These are phyloP conservation scores for Corythornis leucogaster DNA, from an alignment of 2,797 vertebrate species.

Conservation along the genomic window DNA sequence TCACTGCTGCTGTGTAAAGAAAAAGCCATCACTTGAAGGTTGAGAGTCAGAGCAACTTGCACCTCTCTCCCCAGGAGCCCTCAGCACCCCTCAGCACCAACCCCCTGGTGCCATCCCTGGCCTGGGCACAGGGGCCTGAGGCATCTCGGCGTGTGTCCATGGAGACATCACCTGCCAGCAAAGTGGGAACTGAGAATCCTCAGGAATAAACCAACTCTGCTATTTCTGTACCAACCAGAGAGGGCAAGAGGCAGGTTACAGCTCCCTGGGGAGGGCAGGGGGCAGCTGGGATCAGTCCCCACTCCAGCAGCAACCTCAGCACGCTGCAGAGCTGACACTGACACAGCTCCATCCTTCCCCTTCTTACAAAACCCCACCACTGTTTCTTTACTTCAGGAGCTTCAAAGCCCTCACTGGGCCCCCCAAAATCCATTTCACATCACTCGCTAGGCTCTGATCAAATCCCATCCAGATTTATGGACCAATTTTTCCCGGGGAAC, in stretches of 20 bases:
- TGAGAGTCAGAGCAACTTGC: accelerated
- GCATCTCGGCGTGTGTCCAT: not conserved
- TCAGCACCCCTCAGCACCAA: not conserved
- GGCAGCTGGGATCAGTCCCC: not conserved
- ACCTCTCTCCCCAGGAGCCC: not conserved
- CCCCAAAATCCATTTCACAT: not conserved
- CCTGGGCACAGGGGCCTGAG: not conserved
- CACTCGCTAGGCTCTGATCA: not conserved
- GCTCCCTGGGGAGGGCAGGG: not conserved
- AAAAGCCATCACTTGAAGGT: not conserved
- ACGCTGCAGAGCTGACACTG: accelerated
- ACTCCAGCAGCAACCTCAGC: not conserved
- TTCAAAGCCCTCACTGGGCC: not conserved
- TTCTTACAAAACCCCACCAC: not conserved
- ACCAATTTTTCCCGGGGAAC: not conserved
- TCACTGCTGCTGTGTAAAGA: not conserved
- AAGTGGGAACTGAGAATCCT: not conserved
- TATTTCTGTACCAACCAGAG: not conserved
- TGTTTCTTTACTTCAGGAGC: not conserved
- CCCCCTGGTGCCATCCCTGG: not conserved
- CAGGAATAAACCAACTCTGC: not conserved
- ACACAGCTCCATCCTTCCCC: not conserved
- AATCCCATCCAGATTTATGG: not conserved
- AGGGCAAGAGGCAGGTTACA: not conserved
- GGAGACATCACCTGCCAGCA: not conserved